phyloP scores from a whole-genome alignment of 1,140 invertebrate species.

The Leguminivora glycinivorella region DNA sequence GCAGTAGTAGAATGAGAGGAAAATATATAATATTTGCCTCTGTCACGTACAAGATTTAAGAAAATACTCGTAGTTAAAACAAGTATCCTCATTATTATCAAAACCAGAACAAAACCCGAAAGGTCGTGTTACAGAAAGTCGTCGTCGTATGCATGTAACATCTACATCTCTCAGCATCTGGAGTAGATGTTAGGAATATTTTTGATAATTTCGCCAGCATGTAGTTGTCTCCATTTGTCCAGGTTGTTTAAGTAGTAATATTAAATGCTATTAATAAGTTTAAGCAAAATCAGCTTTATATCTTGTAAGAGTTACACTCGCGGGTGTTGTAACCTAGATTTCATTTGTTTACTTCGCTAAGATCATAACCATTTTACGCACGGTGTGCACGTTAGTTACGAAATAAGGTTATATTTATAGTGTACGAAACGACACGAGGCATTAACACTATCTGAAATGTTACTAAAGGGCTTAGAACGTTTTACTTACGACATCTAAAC shows the following conservation, averaged over 20 bases:
- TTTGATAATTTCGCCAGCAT: too few relatives aligned
- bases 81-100: too few relatives aligned
- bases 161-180: too few relatives aligned
- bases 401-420: slow-evolving; percentile 7
- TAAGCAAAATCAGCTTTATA: neutral
- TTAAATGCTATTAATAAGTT: neutral
- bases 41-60: too few relatives aligned
- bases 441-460: neutral
- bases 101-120: too few relatives aligned
- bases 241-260: neutral
- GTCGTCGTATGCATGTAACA: too few relatives aligned
- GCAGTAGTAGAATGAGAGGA: neutral
- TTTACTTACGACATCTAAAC: neutral
- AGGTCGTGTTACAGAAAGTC: too few relatives aligned
- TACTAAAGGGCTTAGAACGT: neutral
- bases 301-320: neutral
- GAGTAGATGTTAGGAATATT: too few relatives aligned
- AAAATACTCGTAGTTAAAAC: too few relatives aligned
- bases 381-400: slow-evolving; percentile 6
- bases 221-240: too few relatives aligned
- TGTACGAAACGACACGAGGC: neutral
- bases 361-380: neutral
- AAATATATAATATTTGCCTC: neutral
- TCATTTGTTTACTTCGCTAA: slow-evolving; percentile 3
- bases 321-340: neutral